These are phyloP conservation scores for Pseudopipra pipra DNA, from an alignment of 2,113 vertebrate genomes.

Conservation along the genomic window DNA sequence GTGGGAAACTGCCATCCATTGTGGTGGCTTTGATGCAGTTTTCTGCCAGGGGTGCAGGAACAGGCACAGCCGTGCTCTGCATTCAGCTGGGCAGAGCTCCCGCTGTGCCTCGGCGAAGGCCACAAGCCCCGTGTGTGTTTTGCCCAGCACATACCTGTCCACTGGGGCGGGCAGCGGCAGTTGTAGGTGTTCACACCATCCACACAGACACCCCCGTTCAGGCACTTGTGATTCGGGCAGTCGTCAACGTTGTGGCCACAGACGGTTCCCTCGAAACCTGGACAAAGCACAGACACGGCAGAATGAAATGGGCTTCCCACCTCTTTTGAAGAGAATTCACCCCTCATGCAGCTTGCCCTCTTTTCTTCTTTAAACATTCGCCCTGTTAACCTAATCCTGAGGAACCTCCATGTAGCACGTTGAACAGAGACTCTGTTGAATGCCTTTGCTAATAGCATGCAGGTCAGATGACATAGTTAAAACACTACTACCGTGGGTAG, in stretches of 20 bases:
- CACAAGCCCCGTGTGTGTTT: background rate
- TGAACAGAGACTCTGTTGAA: background rate
- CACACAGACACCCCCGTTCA: conserved; percentile 91
- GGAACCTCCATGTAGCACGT: background rate
- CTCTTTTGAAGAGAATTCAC: background rate
- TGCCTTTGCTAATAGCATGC: background rate
- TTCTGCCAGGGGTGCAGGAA: background rate
- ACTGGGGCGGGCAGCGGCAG: conserved; percentile 92
- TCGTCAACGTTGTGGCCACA: conserved; percentile 92
- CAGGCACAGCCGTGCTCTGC: background rate
- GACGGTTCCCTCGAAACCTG: conserved; percentile 90
- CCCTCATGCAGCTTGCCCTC: background rate
- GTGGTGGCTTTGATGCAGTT: background rate
- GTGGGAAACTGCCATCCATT: rapidly evolving
- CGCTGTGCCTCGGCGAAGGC: rapidly evolving
- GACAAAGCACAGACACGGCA: background rate
- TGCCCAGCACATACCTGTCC: conserved; percentile 82
- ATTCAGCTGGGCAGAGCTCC: rapidly evolving
- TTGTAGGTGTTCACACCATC: conserved; percentile 97
- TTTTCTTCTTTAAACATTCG: background rate
- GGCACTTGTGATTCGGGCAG: conserved; percentile 89
- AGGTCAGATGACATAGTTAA: background rate
- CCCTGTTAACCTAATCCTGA: background rate
- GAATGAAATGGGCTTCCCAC: background rate
- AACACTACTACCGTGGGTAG: background rate